phyloP scores from a whole-genome alignment of 2,888 invertebrate species.

The Linnaemya tessellans region DNA sequence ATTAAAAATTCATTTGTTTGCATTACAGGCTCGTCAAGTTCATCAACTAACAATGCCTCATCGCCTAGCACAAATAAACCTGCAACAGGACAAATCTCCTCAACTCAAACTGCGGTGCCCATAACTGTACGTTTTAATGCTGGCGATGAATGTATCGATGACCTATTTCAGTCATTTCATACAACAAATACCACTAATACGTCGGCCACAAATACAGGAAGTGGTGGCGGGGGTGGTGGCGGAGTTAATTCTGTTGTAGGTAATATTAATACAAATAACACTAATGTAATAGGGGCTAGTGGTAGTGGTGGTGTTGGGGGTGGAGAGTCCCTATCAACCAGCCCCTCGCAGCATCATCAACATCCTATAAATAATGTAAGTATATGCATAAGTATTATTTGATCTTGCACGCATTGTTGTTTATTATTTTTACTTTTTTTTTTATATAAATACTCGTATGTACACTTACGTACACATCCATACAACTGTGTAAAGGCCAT shows the following conservation, averaged over 20 bases:
- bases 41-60: constrained; percentile 70
- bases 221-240: constrained; percentile 73
- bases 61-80: constrained; percentile 68
- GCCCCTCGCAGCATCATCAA: constrained; percentile 80
- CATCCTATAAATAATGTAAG: constrained; percentile 70
- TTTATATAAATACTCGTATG: too few species aligned
- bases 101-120: constrained; percentile 79
- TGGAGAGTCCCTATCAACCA: constrained; percentile 81
- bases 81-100: constrained; percentile 75
- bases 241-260: constrained; percentile 66
- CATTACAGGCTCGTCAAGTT: constrained; percentile 48
- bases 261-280: constrained; percentile 73
- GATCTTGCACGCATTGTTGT: constrained; percentile 12
- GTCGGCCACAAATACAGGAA: constrained; percentile 71
- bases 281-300: constrained; percentile 67
- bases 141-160: constrained; percentile 82
- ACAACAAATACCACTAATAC: constrained; percentile 74
- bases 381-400: constrained; percentile 11
- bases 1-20: constrained; percentile 19
- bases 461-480: background rate
- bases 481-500: background rate
- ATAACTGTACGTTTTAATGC: constrained; percentile 83
- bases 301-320: constrained; percentile 69
- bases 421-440: background rate
- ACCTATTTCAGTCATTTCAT: constrained; percentile 82